phyloP scores from a whole-genome alignment of 2,797 vertebrate species.

The Urophycis tenuis region DNA sequence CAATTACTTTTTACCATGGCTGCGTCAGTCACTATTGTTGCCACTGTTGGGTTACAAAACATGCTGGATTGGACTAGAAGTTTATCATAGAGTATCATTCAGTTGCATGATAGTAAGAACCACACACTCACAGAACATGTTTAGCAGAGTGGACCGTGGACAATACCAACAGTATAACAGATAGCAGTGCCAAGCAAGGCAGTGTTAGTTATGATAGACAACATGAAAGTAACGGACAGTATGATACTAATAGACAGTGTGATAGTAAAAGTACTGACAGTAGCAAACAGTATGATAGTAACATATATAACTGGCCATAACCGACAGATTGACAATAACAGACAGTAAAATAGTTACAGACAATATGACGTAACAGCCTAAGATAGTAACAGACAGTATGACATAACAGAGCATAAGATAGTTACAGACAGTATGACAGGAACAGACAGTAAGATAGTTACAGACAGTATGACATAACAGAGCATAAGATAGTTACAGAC shows the following conservation, averaged over 20 bases:
- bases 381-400: not conserved
- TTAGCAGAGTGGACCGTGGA: too few species aligned
- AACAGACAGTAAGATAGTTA: not conserved
- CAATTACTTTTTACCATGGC: not conserved
- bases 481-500: too few species aligned
- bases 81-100: not conserved
- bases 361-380: not conserved
- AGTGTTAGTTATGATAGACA: not conserved
- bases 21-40: too few species aligned
- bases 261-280: too few species aligned
- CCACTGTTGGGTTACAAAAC: not conserved
- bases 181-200: not conserved
- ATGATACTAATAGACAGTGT: not conserved
- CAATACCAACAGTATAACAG: not conserved
- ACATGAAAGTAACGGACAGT: not conserved
- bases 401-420: not conserved
- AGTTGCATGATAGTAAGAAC: not conserved
- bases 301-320: not conserved
- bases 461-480: not conserved
- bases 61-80: not conserved
- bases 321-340: not conserved
- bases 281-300: not conserved
- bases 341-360: not conserved
- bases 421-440: not conserved
- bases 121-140: not conserved